Conservation (phyloP, 2,888 invertebrate species). For the Euzophera pinguis region DNA sequence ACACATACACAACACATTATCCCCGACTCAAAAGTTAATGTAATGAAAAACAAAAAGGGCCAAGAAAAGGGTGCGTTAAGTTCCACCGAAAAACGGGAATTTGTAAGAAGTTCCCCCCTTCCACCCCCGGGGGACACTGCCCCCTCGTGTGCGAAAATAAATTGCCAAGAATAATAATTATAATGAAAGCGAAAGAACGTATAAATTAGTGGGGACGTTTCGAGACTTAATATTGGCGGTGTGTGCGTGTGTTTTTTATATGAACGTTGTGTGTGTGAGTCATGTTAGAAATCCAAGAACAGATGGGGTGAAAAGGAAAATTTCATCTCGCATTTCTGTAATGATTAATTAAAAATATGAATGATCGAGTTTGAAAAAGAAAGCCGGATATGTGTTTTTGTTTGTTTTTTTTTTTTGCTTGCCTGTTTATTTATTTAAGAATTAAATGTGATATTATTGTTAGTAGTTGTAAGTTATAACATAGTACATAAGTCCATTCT, state of each 20-base stretch:
- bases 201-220: constrained; percentile 79
- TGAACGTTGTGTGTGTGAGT: constrained; percentile 39
- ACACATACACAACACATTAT: constrained; percentile 71
- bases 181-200: constrained; percentile 80
- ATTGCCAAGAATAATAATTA: constrained; percentile 81
- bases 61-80: constrained; percentile 80
- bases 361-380: not conserved
- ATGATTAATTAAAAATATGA: constrained; percentile 8
- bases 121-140: constrained; percentile 52
- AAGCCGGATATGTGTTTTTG: constrained; percentile 1
- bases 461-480: too few relatives aligned
- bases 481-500: too few relatives aligned
- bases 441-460: too few relatives aligned
- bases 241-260: constrained; percentile 26
- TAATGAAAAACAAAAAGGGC: constrained; percentile 81
- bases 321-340: constrained; percentile 3
- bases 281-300: constrained; percentile 18
- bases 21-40: constrained; percentile 77
- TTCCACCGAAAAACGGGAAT: constrained; percentile 79
- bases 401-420: not conserved
- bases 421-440: too few relatives aligned
- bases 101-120: constrained; percentile 72
- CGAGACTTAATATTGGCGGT: constrained; percentile 52
- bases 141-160: constrained; percentile 80
- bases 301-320: constrained; percentile 15